Evolutionary conservation across 1,140 invertebrate genomes (phyloP), one percentile per base, ranked within the genome.

Genomic region (Drosophila murphyi): DNA sequence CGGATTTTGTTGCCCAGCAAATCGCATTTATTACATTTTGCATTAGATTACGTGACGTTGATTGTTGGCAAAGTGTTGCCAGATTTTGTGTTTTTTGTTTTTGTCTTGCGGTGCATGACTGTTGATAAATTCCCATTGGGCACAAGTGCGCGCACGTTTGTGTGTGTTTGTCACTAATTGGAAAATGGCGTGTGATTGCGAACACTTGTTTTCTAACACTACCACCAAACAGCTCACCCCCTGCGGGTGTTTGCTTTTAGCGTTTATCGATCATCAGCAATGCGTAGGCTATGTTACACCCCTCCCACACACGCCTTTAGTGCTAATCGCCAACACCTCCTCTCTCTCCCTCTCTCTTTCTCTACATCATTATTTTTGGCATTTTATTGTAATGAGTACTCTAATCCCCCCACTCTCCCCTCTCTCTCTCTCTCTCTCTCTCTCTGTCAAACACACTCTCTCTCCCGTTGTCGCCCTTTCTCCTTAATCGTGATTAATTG

Each of bases 401-500:
- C 41, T 60, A 45, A 73, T 55, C 54, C 47, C 32, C 39, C 10
- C 43, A 12, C 12, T 12, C 12, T 12, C 20, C 20, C 0, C 20
- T 20, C 20, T 1, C 1, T 20, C 20, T 20, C 20, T 20, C 20
- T 20, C 20, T 20, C 20, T 20, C 20, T 20, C 20, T 20, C 20
- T 20, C 20, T 20, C 20, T 20, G 20, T 20, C 20, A 20, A 1
- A 20, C 20, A 20, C 20, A 20, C 1, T 4, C 63, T 39, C 34
- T 6, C 35, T 32, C 28, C 10, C 34, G 6, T 31, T 5, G 4
- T 37, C 4, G 6, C 50, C 28, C 70, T 68, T 86, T 76, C 56
- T 48, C 57, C 54, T 89, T 89, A 89, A 89, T 89, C 85, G 86
- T 89, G 85, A 89, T 89, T 89, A 89, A 89, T 89, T 89, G 73